Evolutionary conservation across 2,888 invertebrate genomes (phyloP).

Genomic region (Imbricaverruca yamaguchii): DNA sequence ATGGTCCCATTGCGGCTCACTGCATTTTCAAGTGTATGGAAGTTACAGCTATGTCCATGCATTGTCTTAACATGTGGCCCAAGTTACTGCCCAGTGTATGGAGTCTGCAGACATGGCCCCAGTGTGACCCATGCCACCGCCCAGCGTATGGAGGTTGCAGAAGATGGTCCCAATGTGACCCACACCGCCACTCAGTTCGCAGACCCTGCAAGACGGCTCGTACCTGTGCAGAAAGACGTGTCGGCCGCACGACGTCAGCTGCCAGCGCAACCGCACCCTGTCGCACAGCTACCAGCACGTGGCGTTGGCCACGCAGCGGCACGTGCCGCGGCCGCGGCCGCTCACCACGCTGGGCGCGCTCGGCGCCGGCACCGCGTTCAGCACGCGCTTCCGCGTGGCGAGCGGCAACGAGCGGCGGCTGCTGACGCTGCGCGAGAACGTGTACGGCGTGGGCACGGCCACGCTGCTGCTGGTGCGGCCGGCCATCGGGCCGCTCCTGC

Average conservation of each 20-base stretch:
- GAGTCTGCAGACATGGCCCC: no score
- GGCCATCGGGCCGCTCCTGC: neutral
- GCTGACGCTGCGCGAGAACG: neutral
- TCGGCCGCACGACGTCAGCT: neutral
- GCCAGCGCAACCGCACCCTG: neutral
- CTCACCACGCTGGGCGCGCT: conserved; percentile 6
- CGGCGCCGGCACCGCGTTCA: neutral
- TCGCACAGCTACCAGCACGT: neutral
- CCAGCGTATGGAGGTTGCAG: no score
- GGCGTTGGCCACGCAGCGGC: neutral
- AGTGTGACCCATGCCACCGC: no score
- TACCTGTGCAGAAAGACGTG: neutral
- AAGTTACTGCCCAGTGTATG: no score
- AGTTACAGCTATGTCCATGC: no score
- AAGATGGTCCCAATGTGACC: no score
- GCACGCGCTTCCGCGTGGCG: neutral
- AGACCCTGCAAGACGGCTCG: neutral
- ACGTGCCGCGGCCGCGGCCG: neutral
- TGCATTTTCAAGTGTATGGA: no score
- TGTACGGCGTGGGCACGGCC: neutral
- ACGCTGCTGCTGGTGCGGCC: neutral
- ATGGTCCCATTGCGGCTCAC: no score
- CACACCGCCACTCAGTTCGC: neutral
- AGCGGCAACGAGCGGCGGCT: neutral
- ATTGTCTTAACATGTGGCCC: no score